Base-by-base conservation (phyloP, 2,888 invertebrate genomes). In the Polydrusus cervinus region DNA sequence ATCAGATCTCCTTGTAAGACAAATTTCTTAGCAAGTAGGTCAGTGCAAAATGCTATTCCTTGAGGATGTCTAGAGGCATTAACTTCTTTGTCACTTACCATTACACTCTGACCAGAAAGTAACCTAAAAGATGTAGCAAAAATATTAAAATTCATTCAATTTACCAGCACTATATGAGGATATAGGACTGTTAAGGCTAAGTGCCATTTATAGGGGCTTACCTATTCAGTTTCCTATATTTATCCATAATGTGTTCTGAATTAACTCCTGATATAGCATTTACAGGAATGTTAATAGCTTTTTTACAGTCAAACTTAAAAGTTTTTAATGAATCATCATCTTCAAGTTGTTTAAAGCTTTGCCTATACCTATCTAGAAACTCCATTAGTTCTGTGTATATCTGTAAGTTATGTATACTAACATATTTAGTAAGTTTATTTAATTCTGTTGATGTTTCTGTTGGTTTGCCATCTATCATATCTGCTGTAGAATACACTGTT, bases 271-370 rank as follows among this genome's bases (percentile, higher is more conserved):
- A 94, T 71, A 97, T 92, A 9, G 96, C 92, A 88, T 97, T 97
- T 0, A 97, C 91, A 3, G 96, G 95, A 64, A 93, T 93, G 85
- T 95, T 97, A 3, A 97, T 93, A 68, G 95, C 94, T 85, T 95
- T 96, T 85, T 95, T 94, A 79, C 93, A 95, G 78, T 95, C 94
- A 86, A 95, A 94, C 82, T 93, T 90, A 84, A 94, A 94, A 83
- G 93, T 93, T 85, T 96, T 97, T 78, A 91, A 86, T 55, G 87
- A 86, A 14, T 88, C 86, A 83, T 93, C 91, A 18, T 90, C 87
- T 72, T 91, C 83, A 53, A 95, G 87, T 0, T 90, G 89, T 73
- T 90, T 89, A 76, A 92, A 92, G 61, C 88, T 88, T 51, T 88
- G 88, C 80, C 90, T 89, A 86, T 92, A 92, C 64, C 89, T 87